These are phyloP conservation scores for Diplodus puntazzo DNA, from an alignment of 2,797 vertebrate genomes.

Conservation along the genomic window DNA sequence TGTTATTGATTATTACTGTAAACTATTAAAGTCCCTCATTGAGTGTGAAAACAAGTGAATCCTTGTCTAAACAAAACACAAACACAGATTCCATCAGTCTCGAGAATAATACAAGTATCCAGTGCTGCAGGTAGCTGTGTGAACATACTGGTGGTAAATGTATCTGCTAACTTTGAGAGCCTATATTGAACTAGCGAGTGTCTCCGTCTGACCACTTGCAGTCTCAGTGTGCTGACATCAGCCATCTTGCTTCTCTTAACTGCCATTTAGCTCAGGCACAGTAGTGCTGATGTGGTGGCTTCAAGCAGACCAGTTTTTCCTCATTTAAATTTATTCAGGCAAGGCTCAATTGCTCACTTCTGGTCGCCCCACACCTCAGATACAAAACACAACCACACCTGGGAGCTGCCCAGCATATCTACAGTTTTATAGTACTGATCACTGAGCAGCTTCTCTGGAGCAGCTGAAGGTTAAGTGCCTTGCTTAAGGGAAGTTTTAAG, in stretches of 20 bases:
- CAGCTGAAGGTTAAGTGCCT: constrained; percentile 48
- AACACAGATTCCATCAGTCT: background rate
- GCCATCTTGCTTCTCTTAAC: constrained; percentile 61
- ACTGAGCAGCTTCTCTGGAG: constrained; percentile 29
- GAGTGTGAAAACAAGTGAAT: constrained; percentile 6
- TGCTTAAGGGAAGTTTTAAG: constrained; percentile 65
- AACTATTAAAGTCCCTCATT: background rate
- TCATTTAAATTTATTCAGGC: constrained; percentile 56
- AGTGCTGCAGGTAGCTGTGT: background rate
- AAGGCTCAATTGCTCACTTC: constrained; percentile 37
- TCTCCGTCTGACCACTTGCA: constrained; percentile 52
- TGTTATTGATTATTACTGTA: constrained; percentile 20
- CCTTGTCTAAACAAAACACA: background rate
- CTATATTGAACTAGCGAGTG: constrained; percentile 34
- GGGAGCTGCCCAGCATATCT: constrained; percentile 37
- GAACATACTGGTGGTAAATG: constrained; percentile 2
- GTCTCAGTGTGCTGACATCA: constrained; percentile 65
- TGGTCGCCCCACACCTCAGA: constrained; percentile 26
- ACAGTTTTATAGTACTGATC: constrained; percentile 47
- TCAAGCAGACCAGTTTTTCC: constrained; percentile 49
- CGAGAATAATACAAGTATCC: constrained; percentile 16
- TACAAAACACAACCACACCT: constrained; percentile 41
- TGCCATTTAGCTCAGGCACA: constrained; percentile 61
- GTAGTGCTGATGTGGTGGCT: constrained; percentile 65
- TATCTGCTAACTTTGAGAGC: constrained; percentile 28